A percentile compares a stretch with the other conserved stretches of the same genome.
Evolutionary conservation across 37 sponge, comb jelly and placozoan genomes (phyloP).

Genomic region (Theonella swinhoei): DNA sequence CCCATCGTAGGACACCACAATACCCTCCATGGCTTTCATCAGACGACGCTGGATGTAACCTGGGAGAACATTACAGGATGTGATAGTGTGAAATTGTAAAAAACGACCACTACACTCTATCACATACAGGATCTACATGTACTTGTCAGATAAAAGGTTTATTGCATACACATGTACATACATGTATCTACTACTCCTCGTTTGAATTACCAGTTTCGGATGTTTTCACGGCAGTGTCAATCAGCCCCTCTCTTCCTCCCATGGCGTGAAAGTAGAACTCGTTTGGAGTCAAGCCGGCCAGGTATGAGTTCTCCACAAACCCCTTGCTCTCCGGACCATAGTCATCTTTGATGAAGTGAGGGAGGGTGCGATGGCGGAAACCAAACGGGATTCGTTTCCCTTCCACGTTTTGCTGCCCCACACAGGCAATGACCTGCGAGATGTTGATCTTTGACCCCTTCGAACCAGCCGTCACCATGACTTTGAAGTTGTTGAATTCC

Average conservation of each 20-base stretch:
- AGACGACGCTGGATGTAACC: slow-evolving; percentile 99
- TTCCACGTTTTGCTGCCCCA: slow-evolving; percentile 99
- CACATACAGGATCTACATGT: neutral
- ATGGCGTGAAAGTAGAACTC: slow-evolving; percentile 99
- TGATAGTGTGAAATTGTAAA: neutral
- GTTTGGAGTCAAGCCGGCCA: slow-evolving; percentile 97
- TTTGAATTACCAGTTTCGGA: slow-evolving; percentile 93
- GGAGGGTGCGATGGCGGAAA: slow-evolving; percentile 96
- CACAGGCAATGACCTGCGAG: slow-evolving; percentile 99
- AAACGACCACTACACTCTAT: neutral
- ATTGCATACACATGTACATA: neutral
- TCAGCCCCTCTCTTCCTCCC: slow-evolving; percentile 99
- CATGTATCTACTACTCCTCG: neutral
- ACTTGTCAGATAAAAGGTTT: too few species aligned
- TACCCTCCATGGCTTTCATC: slow-evolving; percentile 99
- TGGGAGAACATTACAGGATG: neutral
- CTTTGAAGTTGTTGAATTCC: slow-evolving; percentile 99
- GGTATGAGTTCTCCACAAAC: slow-evolving; percentile 99
- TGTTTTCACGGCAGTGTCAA: slow-evolving; percentile 99
- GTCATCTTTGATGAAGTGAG: slow-evolving; percentile 99
- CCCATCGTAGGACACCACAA: slow-evolving; percentile 97
- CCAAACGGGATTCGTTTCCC: slow-evolving; percentile 99
- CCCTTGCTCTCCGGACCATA: slow-evolving; percentile 99
- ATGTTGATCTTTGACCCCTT: slow-evolving; percentile 99
- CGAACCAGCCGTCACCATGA: slow-evolving; percentile 98